A percentile compares a stretch with the other conserved stretches of the same genome.
Evolutionary conservation across 2,113 vertebrate species (phyloP).

Genomic region (Trichechus manatus): DNA sequence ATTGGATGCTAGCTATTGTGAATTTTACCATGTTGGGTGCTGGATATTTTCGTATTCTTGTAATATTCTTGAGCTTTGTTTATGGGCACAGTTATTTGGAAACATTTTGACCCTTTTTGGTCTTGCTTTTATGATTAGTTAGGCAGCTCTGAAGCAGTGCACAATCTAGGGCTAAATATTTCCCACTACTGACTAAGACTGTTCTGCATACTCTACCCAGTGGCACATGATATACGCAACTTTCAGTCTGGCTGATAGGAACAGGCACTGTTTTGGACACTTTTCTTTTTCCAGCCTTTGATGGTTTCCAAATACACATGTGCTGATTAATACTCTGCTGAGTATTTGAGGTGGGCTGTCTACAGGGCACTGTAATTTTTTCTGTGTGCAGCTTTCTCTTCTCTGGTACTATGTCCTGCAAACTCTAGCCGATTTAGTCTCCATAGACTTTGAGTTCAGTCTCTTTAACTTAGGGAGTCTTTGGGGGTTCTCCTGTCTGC

Average conservation of each 20-base stretch:
- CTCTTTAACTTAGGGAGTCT: not conserved
- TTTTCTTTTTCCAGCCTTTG: not conserved
- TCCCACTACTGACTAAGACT: not conserved
- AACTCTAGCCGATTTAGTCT: not conserved
- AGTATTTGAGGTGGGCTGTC: not conserved
- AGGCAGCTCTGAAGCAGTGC: not conserved
- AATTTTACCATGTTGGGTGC: not conserved
- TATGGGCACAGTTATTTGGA: not conserved
- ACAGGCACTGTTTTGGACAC: not conserved
- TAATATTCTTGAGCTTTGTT: not conserved
- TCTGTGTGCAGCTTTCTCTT: not conserved
- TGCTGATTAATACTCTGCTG: not conserved
- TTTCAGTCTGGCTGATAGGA: not conserved
- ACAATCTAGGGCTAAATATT: not conserved
- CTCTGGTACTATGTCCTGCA: not conserved
- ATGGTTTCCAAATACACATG: not conserved
- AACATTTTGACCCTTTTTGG: not conserved
- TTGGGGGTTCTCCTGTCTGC: not conserved
- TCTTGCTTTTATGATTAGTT: not conserved
- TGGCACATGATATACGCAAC: not conserved
- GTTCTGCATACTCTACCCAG: not conserved
- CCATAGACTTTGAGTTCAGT: not conserved
- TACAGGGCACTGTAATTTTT: not conserved
- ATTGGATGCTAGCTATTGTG: not conserved
- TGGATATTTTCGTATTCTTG: not conserved